Base-by-base conservation (phyloP, 2,888 invertebrate genomes). In the Trissolcus brochymenae region DNA sequence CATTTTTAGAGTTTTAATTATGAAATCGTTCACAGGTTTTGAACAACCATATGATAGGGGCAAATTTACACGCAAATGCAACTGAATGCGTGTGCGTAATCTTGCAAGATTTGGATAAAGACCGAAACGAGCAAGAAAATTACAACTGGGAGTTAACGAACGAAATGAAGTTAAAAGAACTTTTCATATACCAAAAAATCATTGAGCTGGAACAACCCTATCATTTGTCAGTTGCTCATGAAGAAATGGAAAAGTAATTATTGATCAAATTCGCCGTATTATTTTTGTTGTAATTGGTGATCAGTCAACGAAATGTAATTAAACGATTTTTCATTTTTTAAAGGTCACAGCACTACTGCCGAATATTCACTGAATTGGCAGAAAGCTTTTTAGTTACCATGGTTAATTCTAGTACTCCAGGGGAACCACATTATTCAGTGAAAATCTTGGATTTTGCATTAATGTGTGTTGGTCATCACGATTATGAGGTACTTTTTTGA, bases 381-480 rank as follows among this genome's bases (percentile, higher is more conserved):
- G 98, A 99, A 90, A 94, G 97, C 6, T 95, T 98, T 88, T 90
- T 98, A 80, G 94, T 94, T 79, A 94, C 95, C 85, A 95, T 98
- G 84, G 92, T 97, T 7, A 89, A 90, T 57, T 91, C 92, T 49
- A 92, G 93, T 67, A 91, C 91, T 51, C 91, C 92, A 11, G 91
- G 91, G 50, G 91, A 92, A 80, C 91, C 92, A 7, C 95, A 96
- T 89, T 95, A 94, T 90, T 94, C 95, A 0, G 91, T 97, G 78
- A 94, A 95, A 87, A 94, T 96, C 2, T 90, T 99, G 76, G 98
- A 99, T 87, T 91, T 98, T 81, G 94, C 98, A 9, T 91, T 99
- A 55, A 93, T 95, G 43, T 98, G 98, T 90, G 96, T 97, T 9
- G 97, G 97, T 0, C 98, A 99, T 91, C 98, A 98, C 90, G 98